phyloP scores from a whole-genome alignment of 2,888 invertebrate genomes.

The Aphidius colemani region DNA sequence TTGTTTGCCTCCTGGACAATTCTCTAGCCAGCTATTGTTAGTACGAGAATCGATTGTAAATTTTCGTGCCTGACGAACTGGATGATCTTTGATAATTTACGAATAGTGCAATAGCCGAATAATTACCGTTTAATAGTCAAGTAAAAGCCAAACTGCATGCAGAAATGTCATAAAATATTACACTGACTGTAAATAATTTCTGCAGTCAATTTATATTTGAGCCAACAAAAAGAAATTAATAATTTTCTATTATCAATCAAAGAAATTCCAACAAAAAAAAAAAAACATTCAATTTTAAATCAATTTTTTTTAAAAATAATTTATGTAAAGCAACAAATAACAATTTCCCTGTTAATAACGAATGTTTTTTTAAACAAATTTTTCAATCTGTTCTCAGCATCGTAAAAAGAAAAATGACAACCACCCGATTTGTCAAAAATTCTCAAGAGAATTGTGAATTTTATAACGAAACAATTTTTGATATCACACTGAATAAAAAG shows the following conservation, averaged over 20 bases:
- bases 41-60: constrained; percentile 23
- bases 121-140: constrained; percentile 35
- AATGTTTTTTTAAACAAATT: too few relatives aligned
- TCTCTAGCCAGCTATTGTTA: constrained; percentile 18
- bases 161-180: too few relatives aligned
- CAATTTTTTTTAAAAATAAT: too few relatives aligned
- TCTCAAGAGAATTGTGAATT: background rate
- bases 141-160: background rate
- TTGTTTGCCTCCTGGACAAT: constrained; percentile 11
- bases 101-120: constrained; percentile 36
- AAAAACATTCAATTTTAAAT: too few relatives aligned
- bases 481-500: background rate
- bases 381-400: too few relatives aligned
- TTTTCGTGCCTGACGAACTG: constrained; percentile 27
- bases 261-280: background rate
- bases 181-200: too few relatives aligned
- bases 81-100: constrained; percentile 34
- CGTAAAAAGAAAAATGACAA: background rate
- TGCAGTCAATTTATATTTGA: too few relatives aligned
- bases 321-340: background rate
- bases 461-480: background rate
- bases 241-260: too few relatives aligned
- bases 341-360: too few relatives aligned
- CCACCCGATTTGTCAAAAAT: background rate
- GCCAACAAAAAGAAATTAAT: too few relatives aligned